Evolutionary conservation across 2,888 invertebrate species (phyloP), one percentile per base, ranked within the genome.

Genomic region (Drosophila fungiperda): DNA sequence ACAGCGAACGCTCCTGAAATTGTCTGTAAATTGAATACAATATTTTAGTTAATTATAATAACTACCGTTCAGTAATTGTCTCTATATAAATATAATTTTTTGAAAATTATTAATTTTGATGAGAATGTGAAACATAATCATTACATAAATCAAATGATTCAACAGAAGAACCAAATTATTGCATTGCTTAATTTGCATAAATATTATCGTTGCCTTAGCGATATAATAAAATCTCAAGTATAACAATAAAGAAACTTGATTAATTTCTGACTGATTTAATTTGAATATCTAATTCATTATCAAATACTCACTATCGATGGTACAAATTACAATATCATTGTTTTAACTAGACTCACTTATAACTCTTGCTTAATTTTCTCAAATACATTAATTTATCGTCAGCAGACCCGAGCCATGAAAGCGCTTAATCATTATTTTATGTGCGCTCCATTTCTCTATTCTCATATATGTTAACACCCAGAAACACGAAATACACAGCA

Each of bases 1-100:
- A 62, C 93, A 93, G 38, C 91, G 90, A 3, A 91, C 82, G 40
- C 88, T 92, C 68, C 92, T 92, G 38, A 93, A 92, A 38, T 82
- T 82, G 53, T 92, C 93, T 93, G 53, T n/a, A 15, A 35, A 15
- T 55, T 15, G 20, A 38, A 35, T 15, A 1, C 35, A 36, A 53
- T 11, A 0, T 15, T 33, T 23, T 17, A 1, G 9, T 49, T 2
- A 29, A 11, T 4, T 49, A 1, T 29, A 9, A 2, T 9, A 48
- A 26, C 6, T 11, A n/a, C 3, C 20, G 15, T 8, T 15, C 1
- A 4, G 15, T 0, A 17, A 23, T 23, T 17, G 53, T 9, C 53
- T 23, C 5, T 11, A 2, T 35, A 52, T 20, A 52, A 32, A 2
- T 11, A 33, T n/a, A 0, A 48, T 48, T 26, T 26, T 8, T 23